A percentile compares a stretch with the other conserved stretches of the same genome.
These are phyloP conservation scores for Balearica regulorum DNA, from an alignment of 2,797 vertebrate species.

Conservation along the genomic window DNA sequence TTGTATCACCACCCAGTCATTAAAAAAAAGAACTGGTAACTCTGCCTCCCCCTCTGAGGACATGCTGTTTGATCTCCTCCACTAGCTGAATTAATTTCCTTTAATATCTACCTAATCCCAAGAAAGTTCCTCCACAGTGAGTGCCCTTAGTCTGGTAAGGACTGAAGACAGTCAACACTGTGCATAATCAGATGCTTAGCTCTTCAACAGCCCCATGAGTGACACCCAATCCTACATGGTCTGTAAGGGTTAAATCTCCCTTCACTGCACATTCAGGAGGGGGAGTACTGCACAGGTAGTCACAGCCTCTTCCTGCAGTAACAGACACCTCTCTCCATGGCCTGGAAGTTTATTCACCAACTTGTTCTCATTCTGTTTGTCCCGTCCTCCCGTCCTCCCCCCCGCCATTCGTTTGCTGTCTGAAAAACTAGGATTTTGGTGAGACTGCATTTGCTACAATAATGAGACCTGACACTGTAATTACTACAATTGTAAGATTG, in stretches of 20 bases:
- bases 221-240: neutral
- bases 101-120: neutral
- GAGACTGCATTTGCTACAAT: neutral
- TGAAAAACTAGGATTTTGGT: neutral
- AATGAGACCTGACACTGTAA: neutral
- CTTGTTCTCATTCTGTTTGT: neutral
- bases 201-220: neutral
- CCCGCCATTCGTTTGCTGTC: neutral
- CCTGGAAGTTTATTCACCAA: neutral
- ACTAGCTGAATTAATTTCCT: neutral
- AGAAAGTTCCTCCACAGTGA: neutral
- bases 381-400: no score
- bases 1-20: neutral
- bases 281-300: neutral
- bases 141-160: neutral
- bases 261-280: neutral
- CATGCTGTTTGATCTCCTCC: neutral
- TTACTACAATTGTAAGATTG: neutral
- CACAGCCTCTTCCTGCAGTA: neutral
- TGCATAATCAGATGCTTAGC: neutral
- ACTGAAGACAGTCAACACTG: neutral
- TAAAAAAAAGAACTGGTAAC: neutral
- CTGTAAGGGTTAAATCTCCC: neutral
- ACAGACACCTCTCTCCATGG: neutral
- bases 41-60: neutral